Conservation (phyloP, 2,797 vertebrate genomes). For the Gorsachius magnificus region DNA sequence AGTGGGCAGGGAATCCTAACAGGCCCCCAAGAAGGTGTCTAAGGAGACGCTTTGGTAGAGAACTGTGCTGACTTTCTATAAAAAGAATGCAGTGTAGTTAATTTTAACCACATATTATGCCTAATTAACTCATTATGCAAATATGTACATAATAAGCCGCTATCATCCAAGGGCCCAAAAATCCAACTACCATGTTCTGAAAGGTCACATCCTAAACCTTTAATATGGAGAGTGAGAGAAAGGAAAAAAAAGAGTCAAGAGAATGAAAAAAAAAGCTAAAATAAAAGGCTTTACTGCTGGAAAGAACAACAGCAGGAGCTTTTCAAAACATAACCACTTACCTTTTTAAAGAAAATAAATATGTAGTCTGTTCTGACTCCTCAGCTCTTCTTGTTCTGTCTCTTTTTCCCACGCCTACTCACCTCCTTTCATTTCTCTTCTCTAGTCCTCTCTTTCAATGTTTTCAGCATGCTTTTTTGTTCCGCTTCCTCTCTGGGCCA, state of each 20-base stretch:
- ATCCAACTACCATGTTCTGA: not conserved
- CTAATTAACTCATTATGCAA: constrained; percentile 67
- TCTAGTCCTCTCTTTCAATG: not conserved
- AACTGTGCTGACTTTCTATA: constrained; percentile 39
- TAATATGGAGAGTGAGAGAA: not conserved
- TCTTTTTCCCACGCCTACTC: constrained; percentile 33
- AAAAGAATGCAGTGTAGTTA: constrained; percentile 36
- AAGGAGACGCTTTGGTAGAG: constrained; percentile 24
- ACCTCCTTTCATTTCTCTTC: constrained; percentile 3
- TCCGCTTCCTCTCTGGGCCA: not conserved
- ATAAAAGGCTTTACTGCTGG: constrained; percentile 1
- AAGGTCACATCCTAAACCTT: constrained; percentile 25
- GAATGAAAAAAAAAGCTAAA: not conserved
- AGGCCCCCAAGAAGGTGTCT: not conserved
- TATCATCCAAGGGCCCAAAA: constrained; percentile 28
- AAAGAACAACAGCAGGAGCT: constrained; percentile 49
- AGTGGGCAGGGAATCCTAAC: constrained; percentile 39
- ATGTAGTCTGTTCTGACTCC: constrained; percentile 32
- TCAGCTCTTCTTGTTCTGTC: constrained; percentile 23
- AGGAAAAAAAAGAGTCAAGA: not conserved
- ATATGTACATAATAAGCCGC: constrained; percentile 44
- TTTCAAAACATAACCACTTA: constrained; percentile 59
- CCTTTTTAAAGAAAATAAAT: constrained; percentile 59
- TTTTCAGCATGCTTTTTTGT: not conserved
- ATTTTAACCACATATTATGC: constrained; percentile 54